Base-by-base conservation (phyloP, 2,113 vertebrate genomes). In the Perognathus longimembris region DNA sequence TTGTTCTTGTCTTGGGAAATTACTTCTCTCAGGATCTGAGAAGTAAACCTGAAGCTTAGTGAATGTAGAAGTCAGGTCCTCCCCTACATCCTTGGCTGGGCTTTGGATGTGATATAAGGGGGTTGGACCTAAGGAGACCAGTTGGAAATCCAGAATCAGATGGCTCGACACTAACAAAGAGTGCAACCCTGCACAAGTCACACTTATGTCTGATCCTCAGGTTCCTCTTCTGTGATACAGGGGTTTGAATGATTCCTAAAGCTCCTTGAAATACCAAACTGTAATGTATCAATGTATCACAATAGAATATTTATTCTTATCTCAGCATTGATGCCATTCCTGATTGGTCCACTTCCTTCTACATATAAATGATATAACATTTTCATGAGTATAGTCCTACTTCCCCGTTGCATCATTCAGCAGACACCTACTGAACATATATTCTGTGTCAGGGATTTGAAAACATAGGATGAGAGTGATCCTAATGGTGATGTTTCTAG, bases 1-100 rank as follows among this genome's bases (percentile, higher is more conserved):
- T 90, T 67, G 34, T 89, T 92, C 80, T 91, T 40, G 81, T 87
- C 92, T 89, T 21, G 67, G 64, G 21, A 76, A 93, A 64, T 20
- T 70, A 92, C 70, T 88, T 80, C 71, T 86, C 66, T 28, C 15
- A 45, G 12, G 2, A 7, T 74, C 89, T 40, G 88, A 38, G 79
- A 88, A 75, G 38, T 64, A 90, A 76, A 57, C 17, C 22, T 10
- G 30, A 38, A 20, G 15, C 86, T 91, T 67, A 34, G 6, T 30
- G 7, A 61, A 82, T 24, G 40, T 26, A 22, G 40, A 78, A 50
- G 20, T 86, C 75, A 36, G 57, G 59, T 59, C 50, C 66, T 67
- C 28, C 32, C 78, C 40, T 64, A 59, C 57, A 74, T 84, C 87
- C 20, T 88, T 14, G 0, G 6, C 21, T 67, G 42, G 32, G 9